Base-by-base conservation (phyloP, 2,797 vertebrate genomes). In the Typhlichthys eigenmanni region DNA sequence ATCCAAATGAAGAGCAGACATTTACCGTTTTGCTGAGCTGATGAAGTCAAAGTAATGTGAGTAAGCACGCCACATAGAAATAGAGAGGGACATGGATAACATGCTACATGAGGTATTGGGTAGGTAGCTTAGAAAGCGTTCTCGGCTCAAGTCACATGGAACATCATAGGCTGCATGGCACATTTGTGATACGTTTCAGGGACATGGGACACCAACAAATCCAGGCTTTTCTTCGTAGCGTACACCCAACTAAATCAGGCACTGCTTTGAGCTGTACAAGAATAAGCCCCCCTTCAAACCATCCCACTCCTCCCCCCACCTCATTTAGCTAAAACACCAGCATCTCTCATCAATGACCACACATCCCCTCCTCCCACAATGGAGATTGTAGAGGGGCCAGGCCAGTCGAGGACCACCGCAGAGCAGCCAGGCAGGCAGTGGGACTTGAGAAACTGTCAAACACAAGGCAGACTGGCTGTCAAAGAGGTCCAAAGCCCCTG, bases 391-490 rank as follows among this genome's bases (percentile, higher is more conserved):
- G 80, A 68, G 74, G 66, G 43, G n/a, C 4, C n/a, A 50, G 48
- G 9, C 48, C 16, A 16, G 50, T 3, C 69, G 60, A 80, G 71
- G 90, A 92, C 88, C 90, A 90, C 88, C 89, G 47, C 80, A 69
- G 84, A 63, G 80, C 74, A 74, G 62, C 85, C 80, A 66, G 79
- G 75, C 80, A 66, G 79, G 75, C 82, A 62, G 80, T 69, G 55
- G 68, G 69, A 76, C 79, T 85, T 69, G 66, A 79, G 86, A 82
- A 89, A 71, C 87, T 90, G 91, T 91, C 90, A 91, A 81, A 86
- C 83, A 89, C 84, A 87, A 81, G 87, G 81, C 68, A 24, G 77
- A 76, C 81, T 80, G 83, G 83, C 85, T 88, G 89, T 91, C 88
- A 89, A 69, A 77, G 71, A 80, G 76, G 74, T 79, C 77, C 80